phyloP scores from a whole-genome alignment of 2,797 vertebrate species.

The Zalophus californianus region DNA sequence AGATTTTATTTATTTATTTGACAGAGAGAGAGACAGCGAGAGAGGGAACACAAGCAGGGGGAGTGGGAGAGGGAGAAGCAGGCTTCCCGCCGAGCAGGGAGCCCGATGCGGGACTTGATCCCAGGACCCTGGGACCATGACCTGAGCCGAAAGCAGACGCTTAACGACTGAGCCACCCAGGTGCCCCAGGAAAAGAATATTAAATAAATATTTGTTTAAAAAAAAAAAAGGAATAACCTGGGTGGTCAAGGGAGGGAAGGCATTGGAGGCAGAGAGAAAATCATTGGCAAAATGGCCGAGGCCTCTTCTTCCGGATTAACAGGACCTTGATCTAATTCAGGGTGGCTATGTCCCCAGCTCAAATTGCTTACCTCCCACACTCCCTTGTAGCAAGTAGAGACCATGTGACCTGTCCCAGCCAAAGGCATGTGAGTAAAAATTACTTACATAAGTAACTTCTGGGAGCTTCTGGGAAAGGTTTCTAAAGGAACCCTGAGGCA shows the following conservation, averaged over 20 bases:
- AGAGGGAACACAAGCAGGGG: too few species aligned
- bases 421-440: neutral
- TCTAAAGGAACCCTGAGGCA: neutral
- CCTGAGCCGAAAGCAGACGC: too few species aligned
- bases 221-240: constrained; percentile 31
- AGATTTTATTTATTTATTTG: too few species aligned
- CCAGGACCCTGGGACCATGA: too few species aligned
- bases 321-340: neutral
- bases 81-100: too few species aligned
- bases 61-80: too few species aligned
- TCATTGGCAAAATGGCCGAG: neutral
- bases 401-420: neutral
- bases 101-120: too few species aligned
- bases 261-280: constrained; percentile 16
- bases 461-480: constrained; percentile 22
- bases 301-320: neutral
- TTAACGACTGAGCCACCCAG: too few species aligned
- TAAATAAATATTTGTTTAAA: constrained; percentile 11
- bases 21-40: too few species aligned
- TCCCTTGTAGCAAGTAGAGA: constrained; percentile 5
- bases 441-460: neutral
- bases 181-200: neutral
- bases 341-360: neutral
- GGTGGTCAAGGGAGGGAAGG: neutral
- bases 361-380: neutral